Evolutionary conservation across 92 coral and sea anemone genomes (phyloP), one percentile per base, ranked within the genome.

Genomic region (Blastomussa wellsi): DNA sequence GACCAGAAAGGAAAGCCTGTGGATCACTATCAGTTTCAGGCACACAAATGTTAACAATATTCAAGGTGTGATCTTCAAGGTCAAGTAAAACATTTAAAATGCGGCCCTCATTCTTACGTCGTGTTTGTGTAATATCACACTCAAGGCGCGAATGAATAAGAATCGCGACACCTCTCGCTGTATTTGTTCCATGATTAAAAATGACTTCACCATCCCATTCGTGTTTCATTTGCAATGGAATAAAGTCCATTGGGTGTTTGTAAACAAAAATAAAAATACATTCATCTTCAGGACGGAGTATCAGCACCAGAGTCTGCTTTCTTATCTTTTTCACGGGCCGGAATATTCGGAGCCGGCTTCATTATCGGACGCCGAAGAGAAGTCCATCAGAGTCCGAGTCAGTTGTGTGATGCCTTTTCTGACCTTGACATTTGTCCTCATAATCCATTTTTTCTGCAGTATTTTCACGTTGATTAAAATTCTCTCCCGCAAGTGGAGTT

Each of bases 241-340:
- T 31, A 32, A 20, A 5, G 83, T 70, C 66, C 86, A 87, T 70
- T 74, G 91, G 1, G 91, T 79, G 37, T 90, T 91, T 79, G 83
- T 86, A 6, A 79, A 4, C 22, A 82, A 72, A n/a, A 28, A 33
- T 7, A 36, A 29, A 89, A 84, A 84, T 1, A 84, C 82, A n/a
- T 62, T 52, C 41, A n/a, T 2, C 10, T 82, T 73, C 48, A 81
- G 41, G 49, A 57, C 32, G 13, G 74, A 4, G 15, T 44, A 79
- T 20, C 89, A 5, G 24, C 0, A 55, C 0, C 26, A 3, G n/a
- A 19, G 22, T 1, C 60, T 17, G 4, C 2, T 15, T 53, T 53
- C n/a, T 53, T 20, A 1, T 3, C 60, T 16, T 53, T 53, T 53
- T 20, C 17, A 22, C 3, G 22, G 60, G n/a, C 22, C 2, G 26